phyloP scores from a whole-genome alignment of 2,797 vertebrate genomes.

The Pangasius krempfi region DNA sequence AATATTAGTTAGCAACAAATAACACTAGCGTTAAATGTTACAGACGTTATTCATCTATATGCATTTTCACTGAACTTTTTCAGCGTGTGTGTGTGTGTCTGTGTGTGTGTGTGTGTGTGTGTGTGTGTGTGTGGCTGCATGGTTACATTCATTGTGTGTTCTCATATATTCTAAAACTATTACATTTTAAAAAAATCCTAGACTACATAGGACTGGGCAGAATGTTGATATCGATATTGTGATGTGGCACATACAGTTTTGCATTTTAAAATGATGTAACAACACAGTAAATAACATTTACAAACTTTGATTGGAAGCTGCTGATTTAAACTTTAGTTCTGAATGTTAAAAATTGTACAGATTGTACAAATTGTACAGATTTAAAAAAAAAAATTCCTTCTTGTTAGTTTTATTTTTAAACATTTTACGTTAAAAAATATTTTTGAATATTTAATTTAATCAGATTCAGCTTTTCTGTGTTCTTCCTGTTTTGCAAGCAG shows the following conservation, averaged over 20 bases:
- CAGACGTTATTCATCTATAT: background rate
- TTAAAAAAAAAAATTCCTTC: background rate
- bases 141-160: background rate
- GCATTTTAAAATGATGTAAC: no score
- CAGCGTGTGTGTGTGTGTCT: background rate
- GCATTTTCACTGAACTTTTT: background rate
- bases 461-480: background rate
- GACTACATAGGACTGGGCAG: background rate
- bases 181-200: background rate
- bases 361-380: background rate
- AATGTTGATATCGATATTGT: background rate
- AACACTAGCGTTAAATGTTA: background rate
- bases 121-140: background rate
- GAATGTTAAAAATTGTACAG: background rate
- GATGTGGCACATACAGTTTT: background rate
- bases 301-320: background rate
- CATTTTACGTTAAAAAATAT: background rate
- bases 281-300: background rate
- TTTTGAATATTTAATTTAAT: background rate
- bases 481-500: background rate
- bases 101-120: background rate
- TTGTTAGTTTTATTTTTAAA: background rate
- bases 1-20: background rate
- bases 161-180: background rate
- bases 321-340: background rate